A percentile compares a stretch with the other conserved stretches of the same genome.
Conservation (phyloP, 2,888 invertebrate genomes). For the Nemotelus nigrinus region DNA sequence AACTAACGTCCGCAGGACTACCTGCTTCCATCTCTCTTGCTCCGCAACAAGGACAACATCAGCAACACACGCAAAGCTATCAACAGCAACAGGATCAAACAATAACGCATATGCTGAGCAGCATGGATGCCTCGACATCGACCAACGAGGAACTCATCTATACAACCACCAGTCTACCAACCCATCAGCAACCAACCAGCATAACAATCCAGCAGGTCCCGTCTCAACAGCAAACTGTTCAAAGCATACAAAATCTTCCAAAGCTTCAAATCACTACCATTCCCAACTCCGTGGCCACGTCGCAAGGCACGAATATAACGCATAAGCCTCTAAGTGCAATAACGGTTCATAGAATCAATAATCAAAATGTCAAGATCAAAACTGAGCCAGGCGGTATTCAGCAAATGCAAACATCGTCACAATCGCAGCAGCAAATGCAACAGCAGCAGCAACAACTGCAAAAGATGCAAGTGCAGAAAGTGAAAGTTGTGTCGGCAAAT, state of each 20-base stretch:
- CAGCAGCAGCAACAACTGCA: constrained; percentile 55
- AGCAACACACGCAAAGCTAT: constrained; percentile 48
- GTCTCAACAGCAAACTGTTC: constrained; percentile 52
- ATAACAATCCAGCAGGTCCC: constrained; percentile 52
- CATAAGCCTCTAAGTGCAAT: constrained; percentile 46
- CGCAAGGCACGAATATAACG: constrained; percentile 52
- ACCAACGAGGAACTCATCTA: constrained; percentile 54
- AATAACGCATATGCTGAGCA: constrained; percentile 44
- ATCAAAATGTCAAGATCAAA: constrained; percentile 46
- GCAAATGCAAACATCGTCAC: constrained; percentile 55
- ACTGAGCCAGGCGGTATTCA: constrained; percentile 31
- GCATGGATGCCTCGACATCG: constrained; percentile 56
- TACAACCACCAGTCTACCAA: constrained; percentile 49
- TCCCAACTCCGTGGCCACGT: constrained; percentile 45
- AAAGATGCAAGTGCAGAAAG: constrained; percentile 48
- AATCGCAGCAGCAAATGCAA: constrained; percentile 56
- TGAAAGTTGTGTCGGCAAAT: background rate
- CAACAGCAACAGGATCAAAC: constrained; percentile 44
- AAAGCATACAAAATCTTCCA: constrained; percentile 43
- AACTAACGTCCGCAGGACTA: constrained; percentile 62
- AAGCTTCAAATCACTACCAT: constrained; percentile 51
- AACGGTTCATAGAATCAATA: constrained; percentile 51
- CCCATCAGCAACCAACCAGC: constrained; percentile 51
- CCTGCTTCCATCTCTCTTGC: constrained; percentile 63
- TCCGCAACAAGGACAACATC: constrained; percentile 53